Evolutionary conservation across 2,113 vertebrate genomes (phyloP).

Genomic region (Spilogale gracilis): DNA sequence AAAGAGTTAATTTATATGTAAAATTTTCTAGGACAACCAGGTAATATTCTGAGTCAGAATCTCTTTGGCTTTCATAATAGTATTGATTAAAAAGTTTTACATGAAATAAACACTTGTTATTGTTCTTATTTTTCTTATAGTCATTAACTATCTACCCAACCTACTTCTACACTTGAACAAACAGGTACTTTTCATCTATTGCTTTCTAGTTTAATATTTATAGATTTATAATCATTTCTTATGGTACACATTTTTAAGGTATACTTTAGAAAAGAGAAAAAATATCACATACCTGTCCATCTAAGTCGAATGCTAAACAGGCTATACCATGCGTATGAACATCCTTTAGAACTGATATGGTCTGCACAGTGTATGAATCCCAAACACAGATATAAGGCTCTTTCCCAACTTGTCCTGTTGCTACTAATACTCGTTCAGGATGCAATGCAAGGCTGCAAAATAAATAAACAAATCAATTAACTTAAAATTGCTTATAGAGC

Average conservation of each 20-base stretch:
- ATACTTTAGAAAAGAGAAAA: constrained; percentile 59
- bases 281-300: constrained; percentile 94
- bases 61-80: constrained; percentile 24
- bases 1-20: not conserved
- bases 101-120: constrained; percentile 8
- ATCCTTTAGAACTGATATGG: constrained; percentile 96
- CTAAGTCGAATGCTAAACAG: constrained; percentile 97
- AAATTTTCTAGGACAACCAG: constrained; percentile 40
- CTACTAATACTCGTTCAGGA: constrained; percentile 97
- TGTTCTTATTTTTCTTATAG: constrained; percentile 31
- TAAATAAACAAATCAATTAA: constrained; percentile 43
- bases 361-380: constrained; percentile 98
- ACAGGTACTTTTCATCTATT: constrained; percentile 42
- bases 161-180: constrained; percentile 30
- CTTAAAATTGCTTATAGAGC: constrained; percentile 10
- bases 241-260: constrained; percentile 50
- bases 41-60: constrained; percentile 38
- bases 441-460: constrained; percentile 95
- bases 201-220: constrained; percentile 42
- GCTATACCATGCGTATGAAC: constrained; percentile 97
- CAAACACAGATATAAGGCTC: constrained; percentile 98
- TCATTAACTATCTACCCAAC: not conserved
- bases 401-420: constrained; percentile 99
- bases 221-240: constrained; percentile 40
- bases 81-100: constrained; percentile 26